phyloP scores from a whole-genome alignment of 2,113 vertebrate species.

The Kryptolebias marmoratus region DNA sequence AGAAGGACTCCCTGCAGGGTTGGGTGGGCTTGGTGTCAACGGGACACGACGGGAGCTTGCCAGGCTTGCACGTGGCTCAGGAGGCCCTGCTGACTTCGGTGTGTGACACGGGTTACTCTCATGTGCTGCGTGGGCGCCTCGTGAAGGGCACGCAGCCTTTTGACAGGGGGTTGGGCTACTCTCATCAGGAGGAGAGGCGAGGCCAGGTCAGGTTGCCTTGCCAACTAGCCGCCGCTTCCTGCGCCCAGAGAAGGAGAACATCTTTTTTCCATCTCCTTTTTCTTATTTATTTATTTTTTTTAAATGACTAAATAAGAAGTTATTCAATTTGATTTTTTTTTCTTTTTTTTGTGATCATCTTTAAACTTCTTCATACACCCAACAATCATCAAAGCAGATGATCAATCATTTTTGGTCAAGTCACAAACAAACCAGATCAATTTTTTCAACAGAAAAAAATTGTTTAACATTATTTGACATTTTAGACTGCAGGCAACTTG shows the following conservation, averaged over 20 bases:
- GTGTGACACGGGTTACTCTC: slow-evolving; percentile 79
- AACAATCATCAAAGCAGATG: slow-evolving; percentile 48
- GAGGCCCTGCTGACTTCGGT: slow-evolving; percentile 81
- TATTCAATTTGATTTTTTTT: slow-evolving; percentile 35
- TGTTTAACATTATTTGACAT: slow-evolving; percentile 18
- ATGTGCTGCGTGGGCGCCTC: slow-evolving; percentile 72
- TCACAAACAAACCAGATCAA: slow-evolving; percentile 34
- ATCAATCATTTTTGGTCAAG: slow-evolving; percentile 43
- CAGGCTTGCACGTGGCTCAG: slow-evolving; percentile 71
- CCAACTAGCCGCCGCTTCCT: slow-evolving; percentile 56
- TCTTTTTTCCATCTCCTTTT: slow-evolving; percentile 53
- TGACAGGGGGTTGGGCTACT: slow-evolving; percentile 77
- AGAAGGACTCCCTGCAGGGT: slow-evolving; percentile 75
- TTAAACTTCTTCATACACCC: slow-evolving; percentile 23
- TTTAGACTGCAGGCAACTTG: slow-evolving; percentile 5
- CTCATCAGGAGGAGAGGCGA: slow-evolving; percentile 73
- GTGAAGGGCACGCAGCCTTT: slow-evolving; percentile 75
- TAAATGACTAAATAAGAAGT: slow-evolving; percentile 23
- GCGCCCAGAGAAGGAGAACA: slow-evolving; percentile 56
- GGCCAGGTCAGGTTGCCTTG: slow-evolving; percentile 72
- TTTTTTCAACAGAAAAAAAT: slow-evolving; percentile 46
- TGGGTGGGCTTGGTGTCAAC: slow-evolving; percentile 74
- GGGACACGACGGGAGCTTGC: slow-evolving; percentile 54
- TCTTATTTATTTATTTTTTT: slow-evolving; percentile 11
- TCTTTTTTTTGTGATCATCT: slow-evolving; percentile 40